Base-by-base conservation (phyloP, 2,888 invertebrate species). In the Caenorhabditis panamensis region DNA sequence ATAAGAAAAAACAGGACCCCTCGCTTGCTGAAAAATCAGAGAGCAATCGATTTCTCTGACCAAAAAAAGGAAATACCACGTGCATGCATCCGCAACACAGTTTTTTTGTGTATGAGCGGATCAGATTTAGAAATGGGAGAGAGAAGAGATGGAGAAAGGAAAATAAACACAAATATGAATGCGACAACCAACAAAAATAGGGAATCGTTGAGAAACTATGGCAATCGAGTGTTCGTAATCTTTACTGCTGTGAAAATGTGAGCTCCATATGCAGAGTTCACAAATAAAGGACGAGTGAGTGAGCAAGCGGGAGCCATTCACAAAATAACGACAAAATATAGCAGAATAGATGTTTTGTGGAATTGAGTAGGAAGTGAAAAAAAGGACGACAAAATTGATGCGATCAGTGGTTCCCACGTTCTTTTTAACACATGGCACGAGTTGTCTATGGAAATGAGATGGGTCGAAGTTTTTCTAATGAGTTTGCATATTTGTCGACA, bases 231-330 rank as follows among this genome's bases (percentile, higher is more conserved):
- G 31, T 13, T 37, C 26, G n/a, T 53, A 18, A 18, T 31, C 41
- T 73, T 75, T 75, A 75, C 36, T 66, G 75, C 31, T 67, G 66
- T 37, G 75, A 75, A 73, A 58, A 28, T 64, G 37, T 26, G 26
- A 47, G 44, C 37, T 73, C 22, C 28, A 41, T 31, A 20, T 28
- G 24, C 28, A 49, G 22, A 59, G 64, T 64, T 66, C 59, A 36
- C 59, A 64, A 63, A 72, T 58, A 58, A 49, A 63, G 24, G 47
- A 26, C 31, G 59, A 54, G 59, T 73, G 63, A 58, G 56, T 56
- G n/a, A 28, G 18, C 44, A 44, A 56, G 71, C 53, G 18, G 47
- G 3, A 4, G 2, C 9, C 47, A 47, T 47, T 47, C 47, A 47
- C 8, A 51, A 37, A 68, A 67, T 28, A 36, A 24, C 36, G 49